phyloP scores from a whole-genome alignment of 2,888 invertebrate species.

The Eupithecia dodoneata region DNA sequence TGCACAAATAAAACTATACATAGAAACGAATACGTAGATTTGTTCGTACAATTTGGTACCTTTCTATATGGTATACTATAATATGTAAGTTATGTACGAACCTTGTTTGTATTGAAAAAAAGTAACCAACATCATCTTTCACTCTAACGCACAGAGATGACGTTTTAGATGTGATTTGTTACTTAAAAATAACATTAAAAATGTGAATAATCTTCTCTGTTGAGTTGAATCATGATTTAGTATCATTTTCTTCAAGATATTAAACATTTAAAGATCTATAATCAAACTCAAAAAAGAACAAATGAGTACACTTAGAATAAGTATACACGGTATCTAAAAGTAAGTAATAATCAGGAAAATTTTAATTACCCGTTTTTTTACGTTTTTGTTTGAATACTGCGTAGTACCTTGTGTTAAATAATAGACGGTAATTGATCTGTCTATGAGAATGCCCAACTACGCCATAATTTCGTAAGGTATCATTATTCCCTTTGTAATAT shows the following conservation, averaged over 20 bases:
- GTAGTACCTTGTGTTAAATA: background rate
- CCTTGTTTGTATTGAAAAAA: background rate
- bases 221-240: no score
- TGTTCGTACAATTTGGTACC: background rate
- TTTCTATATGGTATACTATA: background rate
- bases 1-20: background rate
- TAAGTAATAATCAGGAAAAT: no score
- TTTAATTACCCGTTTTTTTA: background rate
- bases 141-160: no score
- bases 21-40: background rate
- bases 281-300: no score
- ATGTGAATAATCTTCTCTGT: no score
- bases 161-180: background rate
- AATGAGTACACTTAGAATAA: no score
- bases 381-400: background rate
- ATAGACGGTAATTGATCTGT: no score
- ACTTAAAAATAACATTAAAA: no score
- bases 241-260: no score
- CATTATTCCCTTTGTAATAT: background rate
- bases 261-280: no score
- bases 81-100: background rate
- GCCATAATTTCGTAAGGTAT: background rate
- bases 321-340: no score
- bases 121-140: no score
- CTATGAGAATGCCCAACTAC: background rate